These are phyloP conservation scores for Sparus aurata DNA, from an alignment of 2,797 vertebrate genomes.

Conservation along the genomic window DNA sequence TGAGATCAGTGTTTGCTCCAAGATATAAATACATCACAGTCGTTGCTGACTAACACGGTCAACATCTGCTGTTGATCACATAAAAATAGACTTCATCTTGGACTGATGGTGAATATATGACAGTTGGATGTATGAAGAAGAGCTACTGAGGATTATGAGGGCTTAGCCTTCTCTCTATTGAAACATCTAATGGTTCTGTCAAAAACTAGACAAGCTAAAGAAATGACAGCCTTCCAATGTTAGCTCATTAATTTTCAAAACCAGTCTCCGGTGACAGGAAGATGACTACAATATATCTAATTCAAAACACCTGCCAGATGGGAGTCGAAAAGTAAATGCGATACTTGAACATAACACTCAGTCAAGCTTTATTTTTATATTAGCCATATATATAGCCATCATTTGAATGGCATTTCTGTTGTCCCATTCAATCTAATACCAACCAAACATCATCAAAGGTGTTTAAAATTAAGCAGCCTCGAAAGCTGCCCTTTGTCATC, in stretches of 20 bases:
- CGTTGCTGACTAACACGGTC: slow-evolving; percentile 31
- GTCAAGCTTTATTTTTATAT: background rate
- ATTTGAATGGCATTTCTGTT: background rate
- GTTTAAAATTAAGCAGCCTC: no score
- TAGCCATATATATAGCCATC: no score
- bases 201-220: slow-evolving; percentile 20
- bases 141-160: slow-evolving; percentile 23
- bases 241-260: slow-evolving; percentile 29
- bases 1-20: slow-evolving; percentile 24
- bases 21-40: slow-evolving; percentile 45
- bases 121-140: slow-evolving; percentile 25
- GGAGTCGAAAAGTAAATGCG: background rate
- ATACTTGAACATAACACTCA: background rate
- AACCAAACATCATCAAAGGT: background rate
- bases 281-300: slow-evolving; percentile 34
- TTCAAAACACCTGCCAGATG: slow-evolving; percentile 39
- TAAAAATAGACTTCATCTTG: slow-evolving; percentile 42
- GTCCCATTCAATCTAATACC: background rate
- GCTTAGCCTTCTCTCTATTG: slow-evolving; percentile 16
- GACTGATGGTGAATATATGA: slow-evolving; percentile 20
- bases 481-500: background rate
- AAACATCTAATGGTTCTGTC: slow-evolving; percentile 34
- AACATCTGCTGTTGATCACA: slow-evolving; percentile 54
- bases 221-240: slow-evolving; percentile 22
- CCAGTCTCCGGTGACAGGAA: background rate